A percentile compares a stretch with the other conserved stretches of the same genome.
Conservation (phyloP, 2,888 invertebrate genomes). For the Gastracanthus pulcherrimus region DNA sequence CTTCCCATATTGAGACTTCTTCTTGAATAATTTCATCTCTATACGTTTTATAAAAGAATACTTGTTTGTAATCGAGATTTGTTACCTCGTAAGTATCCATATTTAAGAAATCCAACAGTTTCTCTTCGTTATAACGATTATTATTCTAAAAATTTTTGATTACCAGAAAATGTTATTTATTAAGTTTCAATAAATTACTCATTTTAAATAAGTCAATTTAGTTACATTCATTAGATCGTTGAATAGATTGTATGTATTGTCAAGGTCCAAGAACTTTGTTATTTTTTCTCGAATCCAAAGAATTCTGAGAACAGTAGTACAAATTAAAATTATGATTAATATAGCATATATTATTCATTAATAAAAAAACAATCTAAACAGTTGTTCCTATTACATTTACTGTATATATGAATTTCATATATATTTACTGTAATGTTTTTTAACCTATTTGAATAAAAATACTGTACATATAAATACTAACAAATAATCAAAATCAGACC, state of each 20-base stretch:
- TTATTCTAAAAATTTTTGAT: conserved; percentile 67
- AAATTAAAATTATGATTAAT: neutral
- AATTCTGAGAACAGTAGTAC: conserved; percentile 83
- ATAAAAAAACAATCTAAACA: too few species aligned
- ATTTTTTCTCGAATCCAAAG: conserved; percentile 86
- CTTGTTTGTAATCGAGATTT: conserved; percentile 80
- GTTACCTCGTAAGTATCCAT: conserved; percentile 77
- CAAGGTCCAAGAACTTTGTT: conserved; percentile 79
- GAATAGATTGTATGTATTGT: conserved; percentile 68
- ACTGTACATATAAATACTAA: neutral
- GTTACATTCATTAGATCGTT: conserved; percentile 72
- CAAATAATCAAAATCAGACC: too few species aligned
- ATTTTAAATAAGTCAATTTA: too few species aligned
- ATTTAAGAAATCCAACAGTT: conserved; percentile 80
- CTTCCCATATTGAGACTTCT: conserved; percentile 85
- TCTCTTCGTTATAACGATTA: conserved; percentile 79
- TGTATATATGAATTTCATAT: neutral
- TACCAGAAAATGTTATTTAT: too few species aligned
- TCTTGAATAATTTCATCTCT: conserved; percentile 86
- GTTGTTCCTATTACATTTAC: neutral
- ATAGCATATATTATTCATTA: too few species aligned
- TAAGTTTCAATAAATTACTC: too few species aligned
- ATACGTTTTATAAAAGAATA: conserved; percentile 85
- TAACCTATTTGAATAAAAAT: neutral
- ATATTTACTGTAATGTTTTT: neutral